Evolutionary conservation across 2,113 vertebrate species (phyloP).

Genomic region (Muscicapa adusta): DNA sequence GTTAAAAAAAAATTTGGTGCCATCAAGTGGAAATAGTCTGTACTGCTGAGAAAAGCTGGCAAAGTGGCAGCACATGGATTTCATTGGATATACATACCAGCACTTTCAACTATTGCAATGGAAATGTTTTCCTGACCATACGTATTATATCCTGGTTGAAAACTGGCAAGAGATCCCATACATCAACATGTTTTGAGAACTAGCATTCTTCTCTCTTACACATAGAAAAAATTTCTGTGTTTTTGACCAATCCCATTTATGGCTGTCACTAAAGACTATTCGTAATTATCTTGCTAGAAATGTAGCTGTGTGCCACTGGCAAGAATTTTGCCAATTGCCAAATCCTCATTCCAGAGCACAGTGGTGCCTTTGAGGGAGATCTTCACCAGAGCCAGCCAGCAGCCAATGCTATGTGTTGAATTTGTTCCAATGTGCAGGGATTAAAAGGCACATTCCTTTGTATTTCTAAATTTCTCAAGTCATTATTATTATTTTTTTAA

Average conservation of each 20-base stretch:
- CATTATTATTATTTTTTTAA: not conserved
- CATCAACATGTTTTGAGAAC: not conserved
- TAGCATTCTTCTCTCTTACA: not conserved
- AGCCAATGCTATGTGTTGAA: not conserved
- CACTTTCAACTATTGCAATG: not conserved
- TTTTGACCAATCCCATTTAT: not conserved
- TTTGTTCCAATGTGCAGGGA: not conserved
- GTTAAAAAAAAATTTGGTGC: conserved; percentile 70
- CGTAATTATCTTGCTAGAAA: not conserved
- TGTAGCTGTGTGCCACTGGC: not conserved
- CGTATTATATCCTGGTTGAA: not conserved
- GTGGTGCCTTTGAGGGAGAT: not conserved
- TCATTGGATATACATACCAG: not conserved
- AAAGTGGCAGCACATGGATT: not conserved
- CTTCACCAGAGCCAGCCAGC: not conserved
- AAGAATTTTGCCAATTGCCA: not conserved
- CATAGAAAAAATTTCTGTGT: rapidly evolving
- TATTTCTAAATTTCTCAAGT: not conserved
- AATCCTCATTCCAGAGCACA: not conserved
- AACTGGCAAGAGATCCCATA: not conserved
- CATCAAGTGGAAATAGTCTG: conserved; percentile 64
- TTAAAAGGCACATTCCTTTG: not conserved
- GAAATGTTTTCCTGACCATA: not conserved
- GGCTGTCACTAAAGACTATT: not conserved
- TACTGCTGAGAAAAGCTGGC: conserved; percentile 39